phyloP scores from a whole-genome alignment of 2,797 vertebrate genomes.

The Hippoglossus hippoglossus region DNA sequence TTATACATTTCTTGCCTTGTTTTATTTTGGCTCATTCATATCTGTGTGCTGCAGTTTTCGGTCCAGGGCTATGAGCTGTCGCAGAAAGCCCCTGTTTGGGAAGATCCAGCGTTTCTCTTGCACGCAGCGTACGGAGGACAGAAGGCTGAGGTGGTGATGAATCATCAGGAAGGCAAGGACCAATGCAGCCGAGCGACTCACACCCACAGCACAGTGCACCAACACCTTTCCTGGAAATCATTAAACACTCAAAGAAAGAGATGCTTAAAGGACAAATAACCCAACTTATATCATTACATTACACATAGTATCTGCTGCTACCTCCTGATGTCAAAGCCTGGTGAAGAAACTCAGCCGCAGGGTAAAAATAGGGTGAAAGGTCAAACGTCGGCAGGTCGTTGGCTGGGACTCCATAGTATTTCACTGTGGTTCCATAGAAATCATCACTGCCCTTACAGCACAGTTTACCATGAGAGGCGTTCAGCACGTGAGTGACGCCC shows the following conservation, averaged over 20 bases:
- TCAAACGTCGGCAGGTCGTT: conserved; percentile 83
- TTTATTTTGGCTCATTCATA: conserved; percentile 15
- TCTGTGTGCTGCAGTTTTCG: conserved; percentile 68
- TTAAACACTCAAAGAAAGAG: background rate
- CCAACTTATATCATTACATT: background rate
- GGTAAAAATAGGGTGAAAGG: conserved; percentile 80
- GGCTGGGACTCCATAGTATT: conserved; percentile 82
- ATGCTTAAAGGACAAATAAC: background rate
- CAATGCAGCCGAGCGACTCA: conserved; percentile 84
- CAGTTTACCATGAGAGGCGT: conserved; percentile 88
- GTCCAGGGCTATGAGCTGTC: conserved; percentile 87
- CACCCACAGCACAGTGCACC: conserved; percentile 85
- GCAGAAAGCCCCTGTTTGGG: conserved; percentile 91
- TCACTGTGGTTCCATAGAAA: conserved; percentile 84
- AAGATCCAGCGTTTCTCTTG: conserved; percentile 90
- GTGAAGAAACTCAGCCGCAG: conserved; percentile 80
- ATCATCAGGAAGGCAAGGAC: conserved; percentile 87
- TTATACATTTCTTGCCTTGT: background rate
- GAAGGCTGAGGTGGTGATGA: conserved; percentile 77
- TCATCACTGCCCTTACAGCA: conserved; percentile 86
- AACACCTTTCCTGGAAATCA: conserved; percentile 79
- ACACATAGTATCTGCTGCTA: conserved; percentile 43
- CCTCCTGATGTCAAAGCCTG: conserved; percentile 81
- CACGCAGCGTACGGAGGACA: conserved; percentile 74
- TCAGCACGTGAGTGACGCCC: conserved; percentile 87